Base-by-base conservation (phyloP, 2,888 invertebrate species). In the Acrocyrtus sp. region DNA sequence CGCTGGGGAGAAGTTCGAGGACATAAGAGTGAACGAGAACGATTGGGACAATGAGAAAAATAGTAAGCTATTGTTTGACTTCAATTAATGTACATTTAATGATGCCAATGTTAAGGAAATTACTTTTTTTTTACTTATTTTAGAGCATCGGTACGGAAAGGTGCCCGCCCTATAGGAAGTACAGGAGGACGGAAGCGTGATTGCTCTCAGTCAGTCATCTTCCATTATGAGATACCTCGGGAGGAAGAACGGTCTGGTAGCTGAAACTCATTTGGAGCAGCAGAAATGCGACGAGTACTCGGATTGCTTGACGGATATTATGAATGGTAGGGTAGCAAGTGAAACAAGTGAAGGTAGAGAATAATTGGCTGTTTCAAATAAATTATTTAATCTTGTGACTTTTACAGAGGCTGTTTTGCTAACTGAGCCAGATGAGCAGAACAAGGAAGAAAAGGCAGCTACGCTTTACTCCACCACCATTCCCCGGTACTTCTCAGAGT, bases 1-100 rank as follows among this genome's bases (percentile, higher is more conserved):
- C 24, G 82, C 80, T 6, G 84, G 83, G 2, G 81, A 82, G 22
- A 82, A 83, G n/a, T 86, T 84, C 75, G 85, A 85, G 69, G 86
- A 86, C 72, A 74, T 81, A n/a, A 82, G 80, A 27, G 53, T 78
- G 26, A 65, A 74, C 21, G 50, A 48, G 50, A 74, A 78, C 8
- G 53, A 74, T 29, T 79, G 76, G 78, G 63, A 61, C 8, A 75
- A 77, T 24, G 26, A 53, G 8, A 48, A 12, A 8, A 50, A 54
- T 27, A 24, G 47, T 65, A 51, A 68, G 43, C 21, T 58, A 15
- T 47, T 17, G 26, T 34, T 62, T 21, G 26, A 15, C 15, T 51
- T 24, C n/a, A n/a, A n/a, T n/a, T n/a, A n/a, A n/a, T n/a, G n/a
- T n/a, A n/a, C n/a, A n/a, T n/a, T n/a, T n/a, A n/a, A n/a, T n/a